Conservation (phyloP, 2,113 vertebrate species). For the Ariopsis seemanni region DNA sequence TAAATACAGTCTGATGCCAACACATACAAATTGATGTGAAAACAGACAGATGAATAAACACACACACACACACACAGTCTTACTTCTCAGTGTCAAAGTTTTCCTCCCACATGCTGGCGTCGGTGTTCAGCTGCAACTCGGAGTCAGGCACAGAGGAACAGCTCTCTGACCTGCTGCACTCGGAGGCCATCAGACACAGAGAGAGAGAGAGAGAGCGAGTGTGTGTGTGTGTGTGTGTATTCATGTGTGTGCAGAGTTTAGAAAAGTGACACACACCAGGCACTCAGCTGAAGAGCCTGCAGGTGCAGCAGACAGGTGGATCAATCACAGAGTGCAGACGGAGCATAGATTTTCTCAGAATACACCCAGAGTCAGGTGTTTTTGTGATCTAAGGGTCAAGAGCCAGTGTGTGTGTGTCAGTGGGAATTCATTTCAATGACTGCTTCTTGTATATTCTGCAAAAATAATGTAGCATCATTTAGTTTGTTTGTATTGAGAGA, state of each 20-base stretch:
- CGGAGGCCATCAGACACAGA: constrained; percentile 39
- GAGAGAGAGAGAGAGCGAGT: not conserved
- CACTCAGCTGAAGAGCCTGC: constrained; percentile 21
- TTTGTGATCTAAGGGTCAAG: constrained; percentile 16
- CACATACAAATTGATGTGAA: not conserved
- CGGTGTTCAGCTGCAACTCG: constrained; percentile 2
- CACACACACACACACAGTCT: constrained; percentile 21
- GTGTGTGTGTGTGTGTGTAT: not conserved
- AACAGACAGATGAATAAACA: not conserved
- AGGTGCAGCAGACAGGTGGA: constrained; percentile 45
- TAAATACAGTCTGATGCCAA: not conserved
- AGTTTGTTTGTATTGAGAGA: not conserved
- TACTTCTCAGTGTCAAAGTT: constrained; percentile 56
- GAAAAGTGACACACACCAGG: not conserved
- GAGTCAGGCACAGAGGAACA: constrained; percentile 1
- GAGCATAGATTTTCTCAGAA: constrained; percentile 14
- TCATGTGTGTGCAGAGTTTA: not conserved
- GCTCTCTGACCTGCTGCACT: constrained; percentile 7
- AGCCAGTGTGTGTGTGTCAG: constrained; percentile 13
- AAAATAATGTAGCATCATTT: not conserved
- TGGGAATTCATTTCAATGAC: not conserved
- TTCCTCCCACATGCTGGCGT: constrained; percentile 52
- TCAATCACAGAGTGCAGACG: not conserved
- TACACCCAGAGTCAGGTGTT: constrained; percentile 46
- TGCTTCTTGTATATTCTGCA: not conserved